Conservation (phyloP, 1,140 invertebrate genomes). For the Conopomorpha cramerella region DNA sequence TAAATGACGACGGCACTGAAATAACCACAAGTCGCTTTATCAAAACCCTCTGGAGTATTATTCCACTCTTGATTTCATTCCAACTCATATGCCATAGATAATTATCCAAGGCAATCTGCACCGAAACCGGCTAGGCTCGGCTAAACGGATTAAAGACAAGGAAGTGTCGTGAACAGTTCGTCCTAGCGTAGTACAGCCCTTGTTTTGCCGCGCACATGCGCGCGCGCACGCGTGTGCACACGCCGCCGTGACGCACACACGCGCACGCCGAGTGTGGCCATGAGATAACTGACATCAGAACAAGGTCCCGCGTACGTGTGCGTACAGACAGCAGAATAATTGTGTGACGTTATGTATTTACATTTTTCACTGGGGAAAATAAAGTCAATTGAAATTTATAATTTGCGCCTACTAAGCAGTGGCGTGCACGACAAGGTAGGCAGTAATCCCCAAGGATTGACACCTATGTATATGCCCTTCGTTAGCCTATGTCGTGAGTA, state of each 20-base stretch:
- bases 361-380: no score
- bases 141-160: slow-evolving; percentile 40
- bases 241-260: slow-evolving; percentile 10
- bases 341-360: slow-evolving; percentile 2
- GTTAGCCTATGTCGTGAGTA: no score
- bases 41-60: no score
- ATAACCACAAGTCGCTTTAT: no score
- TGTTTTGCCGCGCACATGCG: slow-evolving; percentile 11
- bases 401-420: no score
- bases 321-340: slow-evolving; percentile 22
- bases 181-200: slow-evolving; percentile 24
- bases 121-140: slow-evolving; percentile 33
- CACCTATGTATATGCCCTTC: no score
- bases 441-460: no score
- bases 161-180: slow-evolving; percentile 40
- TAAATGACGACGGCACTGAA: no score
- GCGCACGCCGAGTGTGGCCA: slow-evolving; percentile 16
- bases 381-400: no score
- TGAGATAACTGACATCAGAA: slow-evolving; percentile 52
- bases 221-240: slow-evolving; percentile 7
- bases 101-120: slow-evolving; percentile 28
- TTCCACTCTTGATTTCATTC: no score
- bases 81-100: no score
- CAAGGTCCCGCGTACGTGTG: slow-evolving; percentile 32
- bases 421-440: no score